Evolutionary conservation across 1,140 invertebrate genomes (phyloP), one percentile per base, ranked within the genome.

Genomic region (Heliconius hewitsoni): DNA sequence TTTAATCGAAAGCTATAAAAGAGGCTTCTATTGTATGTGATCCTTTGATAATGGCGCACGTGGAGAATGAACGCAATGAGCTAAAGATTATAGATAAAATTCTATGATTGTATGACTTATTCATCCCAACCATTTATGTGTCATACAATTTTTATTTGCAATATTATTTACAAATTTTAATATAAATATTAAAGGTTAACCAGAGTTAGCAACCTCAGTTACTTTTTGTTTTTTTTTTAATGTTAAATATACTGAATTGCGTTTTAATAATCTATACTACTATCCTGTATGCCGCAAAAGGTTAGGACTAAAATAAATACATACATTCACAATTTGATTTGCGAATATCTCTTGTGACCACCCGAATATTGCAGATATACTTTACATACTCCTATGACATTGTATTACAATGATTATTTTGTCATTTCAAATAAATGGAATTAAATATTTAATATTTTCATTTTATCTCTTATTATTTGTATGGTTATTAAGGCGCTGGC

Each of bases 31-130:
- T 34, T 5, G 34, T 34, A 34, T 5, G 34, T 8, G 34, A 37
- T 37, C 34, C 34, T 37, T 37, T 37, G 11, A 46, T 46, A 46
- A 46, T 46, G 42, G 11, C 11, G 42, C 42, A 46, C 42, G 11
- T 46, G 6, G n/a, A 60, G n/a, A 11, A 27, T 3, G 8, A 23
- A 23, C n/a, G 57, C 23, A 27, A 23, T 60, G n/a, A 60, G 57
- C 19, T n/a, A 60, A 60, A 60, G 57, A 60, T 60, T n/a, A 23
- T 60, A 60, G 55, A 60, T 60, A 60, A 60, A 60, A 60, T 60
- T 60, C 57, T 60, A 60, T 60, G 57, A 23, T 60, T 11, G 8
- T 60, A 23, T 23, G 8, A 11, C n/a, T 60, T 60, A 60, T 60
- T 60, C 57, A 60, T 60, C 57, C n/a, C n/a, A 60, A 60, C 57